These are phyloP conservation scores for Ondatra zibethicus DNA, from an alignment of 2,113 vertebrate genomes.

Conservation along the genomic window DNA sequence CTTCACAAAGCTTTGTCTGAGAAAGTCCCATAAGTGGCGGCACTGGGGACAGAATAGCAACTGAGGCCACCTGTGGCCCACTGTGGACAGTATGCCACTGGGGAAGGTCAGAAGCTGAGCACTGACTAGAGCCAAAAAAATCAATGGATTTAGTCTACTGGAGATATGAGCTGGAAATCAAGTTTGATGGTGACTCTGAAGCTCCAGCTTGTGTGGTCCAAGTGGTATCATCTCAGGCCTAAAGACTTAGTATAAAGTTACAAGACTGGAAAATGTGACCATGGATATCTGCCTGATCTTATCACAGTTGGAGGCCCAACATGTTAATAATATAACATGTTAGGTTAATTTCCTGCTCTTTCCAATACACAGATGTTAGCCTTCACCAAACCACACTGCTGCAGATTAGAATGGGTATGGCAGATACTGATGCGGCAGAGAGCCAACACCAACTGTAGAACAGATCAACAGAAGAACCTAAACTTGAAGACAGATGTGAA, in stretches of 20 bases:
- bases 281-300: not conserved
- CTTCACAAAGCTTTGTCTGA: not conserved
- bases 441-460: not conserved
- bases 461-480: not conserved
- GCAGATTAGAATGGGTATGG: no score
- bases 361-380: not conserved
- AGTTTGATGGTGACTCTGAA: not conserved
- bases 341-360: not conserved
- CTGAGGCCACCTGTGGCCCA: not conserved
- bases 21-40: not conserved
- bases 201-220: not conserved
- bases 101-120: not conserved
- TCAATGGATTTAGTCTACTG: not conserved
- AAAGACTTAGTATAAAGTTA: not conserved
- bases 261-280: not conserved
- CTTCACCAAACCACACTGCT: no score
- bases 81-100: not conserved
- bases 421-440: not conserved
- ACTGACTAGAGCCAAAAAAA: not conserved
- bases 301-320: not conserved
- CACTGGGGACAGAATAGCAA: not conserved
- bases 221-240: not conserved
- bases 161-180: not conserved
- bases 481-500: not conserved
- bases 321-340: no score